These are phyloP conservation scores for Rotaria sp. DNA, from an alignment of 2,888 invertebrate genomes.

Conservation along the genomic window DNA sequence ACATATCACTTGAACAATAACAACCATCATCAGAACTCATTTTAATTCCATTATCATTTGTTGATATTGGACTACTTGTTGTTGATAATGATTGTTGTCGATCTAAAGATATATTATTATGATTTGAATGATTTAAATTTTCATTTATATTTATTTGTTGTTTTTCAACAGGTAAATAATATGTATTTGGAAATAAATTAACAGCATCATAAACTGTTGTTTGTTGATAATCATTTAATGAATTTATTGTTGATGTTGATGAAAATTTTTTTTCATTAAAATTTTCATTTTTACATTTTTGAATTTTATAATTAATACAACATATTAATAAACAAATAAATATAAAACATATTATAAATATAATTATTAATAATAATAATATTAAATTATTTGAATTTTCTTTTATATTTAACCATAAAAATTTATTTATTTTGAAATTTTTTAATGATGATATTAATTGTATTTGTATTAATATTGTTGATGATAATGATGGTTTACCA, in stretches of 20 bases:
- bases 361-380: background rate
- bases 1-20: slow-evolving; percentile 29
- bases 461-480: slow-evolving; percentile 1
- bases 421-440: too few species aligned
- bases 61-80: background rate
- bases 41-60: background rate
- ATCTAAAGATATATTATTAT: background rate
- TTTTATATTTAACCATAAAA: background rate
- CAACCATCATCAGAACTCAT: background rate
- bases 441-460: background rate
- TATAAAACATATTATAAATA: background rate
- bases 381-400: background rate
- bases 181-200: background rate
- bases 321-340: background rate
- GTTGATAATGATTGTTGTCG: background rate
- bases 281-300: background rate
- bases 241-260: background rate
- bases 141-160: background rate
- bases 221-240: background rate
- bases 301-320: background rate
- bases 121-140: background rate
- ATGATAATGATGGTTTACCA: slow-evolving; percentile 1
- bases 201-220: background rate
- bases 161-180: background rate
- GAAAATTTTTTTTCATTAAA: background rate